Base-by-base conservation (phyloP, 2,113 vertebrate species). In the Sprattus sprattus region DNA sequence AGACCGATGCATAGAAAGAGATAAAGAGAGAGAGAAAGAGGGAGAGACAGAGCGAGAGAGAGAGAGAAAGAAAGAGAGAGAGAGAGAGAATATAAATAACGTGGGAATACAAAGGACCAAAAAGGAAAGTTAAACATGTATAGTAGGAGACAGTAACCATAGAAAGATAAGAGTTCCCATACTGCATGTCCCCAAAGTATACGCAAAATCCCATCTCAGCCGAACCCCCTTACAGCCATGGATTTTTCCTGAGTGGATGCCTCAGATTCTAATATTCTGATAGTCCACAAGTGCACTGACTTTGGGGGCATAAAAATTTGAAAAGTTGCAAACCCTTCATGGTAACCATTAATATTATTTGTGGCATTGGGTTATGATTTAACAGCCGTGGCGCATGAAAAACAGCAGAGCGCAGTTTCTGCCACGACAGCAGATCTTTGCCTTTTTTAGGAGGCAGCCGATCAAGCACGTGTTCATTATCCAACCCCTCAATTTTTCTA, bases 301-400 rank as follows among this genome's bases (percentile, higher is more conserved):
- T 67, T 75, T 80, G 32, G 7, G 8, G 10, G 49, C 78, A 52
- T 83, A 83, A 1, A 60, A 78, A 39, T 47, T 20, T 13, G 47
- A 83, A 83, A 83, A 83, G 39, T 52, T 86, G 85, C 82, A 86
- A 64, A 86, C 57, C 20, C 52, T 86, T 39, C 82, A 39, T 57
- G 44, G 15, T 2, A 64, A 25, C 81, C 52, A 84, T 84, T 84
- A 84, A 75, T 52, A 81, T 80, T 83, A 86, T 83, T 81, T 87
- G 86, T 84, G 54, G 18, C 28, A 7, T 87, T 46, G 80, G 39
- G 44, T 87, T 13, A 75, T 84, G 39, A 87, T 84, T 84, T 81
- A 25, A 86, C 64, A 18, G 47, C 49, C 75, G 67, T 7, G 11
- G 45, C 57, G 71, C 47, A 82, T 82, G 71, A 71, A 28, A 57